Conservation (phyloP, 92 coral and sea anemone genomes). For the Zoanthus sociatus region DNA sequence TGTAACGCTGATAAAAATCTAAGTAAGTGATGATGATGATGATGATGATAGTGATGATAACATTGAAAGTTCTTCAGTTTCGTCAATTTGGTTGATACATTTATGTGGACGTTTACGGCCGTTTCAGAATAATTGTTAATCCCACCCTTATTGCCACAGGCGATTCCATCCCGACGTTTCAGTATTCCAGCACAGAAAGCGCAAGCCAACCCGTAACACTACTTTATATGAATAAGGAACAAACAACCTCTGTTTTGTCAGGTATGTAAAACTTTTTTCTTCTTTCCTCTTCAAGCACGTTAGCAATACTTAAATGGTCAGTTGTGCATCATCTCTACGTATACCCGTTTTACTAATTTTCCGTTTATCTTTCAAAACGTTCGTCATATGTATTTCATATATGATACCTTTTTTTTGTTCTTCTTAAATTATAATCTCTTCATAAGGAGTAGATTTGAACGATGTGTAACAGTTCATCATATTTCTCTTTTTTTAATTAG, state of each 20-base stretch:
- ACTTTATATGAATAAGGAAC: conserved; percentile 72
- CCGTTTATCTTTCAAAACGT: too few species aligned
- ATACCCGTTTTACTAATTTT: too few species aligned
- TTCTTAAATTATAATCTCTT: too few species aligned
- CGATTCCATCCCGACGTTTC: conserved; percentile 78
- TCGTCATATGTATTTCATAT: too few species aligned
- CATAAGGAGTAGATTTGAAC: too few species aligned
- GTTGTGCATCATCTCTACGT: too few species aligned
- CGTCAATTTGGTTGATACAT: background rate
- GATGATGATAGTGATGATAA: background rate
- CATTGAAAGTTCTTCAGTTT: background rate
- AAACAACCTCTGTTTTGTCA: conserved; percentile 64
- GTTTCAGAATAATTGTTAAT: background rate
- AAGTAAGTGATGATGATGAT: background rate
- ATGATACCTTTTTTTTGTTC: too few species aligned
- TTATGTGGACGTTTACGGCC: background rate
- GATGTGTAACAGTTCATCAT: background rate
- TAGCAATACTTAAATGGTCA: too few species aligned
- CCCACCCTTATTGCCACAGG: conserved; percentile 32
- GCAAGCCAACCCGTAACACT: conserved; percentile 61
- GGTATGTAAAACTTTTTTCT: conserved; percentile 54
- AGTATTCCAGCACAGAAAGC: conserved; percentile 15
- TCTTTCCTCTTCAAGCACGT: background rate
- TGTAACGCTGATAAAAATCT: background rate
- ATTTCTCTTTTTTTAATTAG: conserved; percentile 36